These are phyloP conservation scores for Eremobia ochroleuca DNA, from an alignment of 2,888 invertebrate species.

Conservation along the genomic window DNA sequence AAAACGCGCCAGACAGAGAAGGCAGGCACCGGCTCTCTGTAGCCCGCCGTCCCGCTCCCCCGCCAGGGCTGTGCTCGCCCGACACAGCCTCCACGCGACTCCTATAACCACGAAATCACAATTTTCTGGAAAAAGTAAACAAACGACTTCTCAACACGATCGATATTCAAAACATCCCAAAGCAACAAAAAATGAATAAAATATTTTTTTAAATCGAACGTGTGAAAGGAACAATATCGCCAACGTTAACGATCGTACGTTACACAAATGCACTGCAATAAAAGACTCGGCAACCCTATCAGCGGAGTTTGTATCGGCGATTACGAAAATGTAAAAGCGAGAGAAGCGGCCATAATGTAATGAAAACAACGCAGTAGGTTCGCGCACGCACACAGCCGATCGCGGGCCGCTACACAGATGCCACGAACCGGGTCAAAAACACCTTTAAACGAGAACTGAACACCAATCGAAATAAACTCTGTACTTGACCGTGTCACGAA, in stretches of 20 bases:
- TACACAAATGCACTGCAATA: slow-evolving; percentile 72
- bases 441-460: slow-evolving; percentile 88
- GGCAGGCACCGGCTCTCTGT: slow-evolving; percentile 71
- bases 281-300: slow-evolving; percentile 83
- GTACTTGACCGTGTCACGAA: slow-evolving; percentile 89
- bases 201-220: slow-evolving; percentile 55
- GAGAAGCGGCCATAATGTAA: slow-evolving; percentile 89
- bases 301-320: slow-evolving; percentile 84
- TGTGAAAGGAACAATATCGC: slow-evolving; percentile 69
- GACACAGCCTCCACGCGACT: slow-evolving; percentile 77
- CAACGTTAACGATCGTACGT: slow-evolving; percentile 64
- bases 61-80: slow-evolving; percentile 83
- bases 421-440: slow-evolving; percentile 89
- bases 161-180: slow-evolving; percentile 57
- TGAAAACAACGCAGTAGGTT: slow-evolving; percentile 86
- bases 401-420: slow-evolving; percentile 75
- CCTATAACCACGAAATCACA: slow-evolving; percentile 83
- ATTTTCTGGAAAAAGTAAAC: slow-evolving; percentile 84
- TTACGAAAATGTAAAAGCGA: slow-evolving; percentile 90
- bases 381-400: slow-evolving; percentile 80
- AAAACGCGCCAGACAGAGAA: slow-evolving; percentile 88
- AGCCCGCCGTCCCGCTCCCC: slow-evolving; percentile 81
- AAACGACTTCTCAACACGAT: slow-evolving; percentile 71
- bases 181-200: slow-evolving; percentile 51
- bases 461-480: slow-evolving; percentile 87